Evolutionary conservation across 2,113 vertebrate genomes (phyloP).

Genomic region (Silurus asotus): DNA sequence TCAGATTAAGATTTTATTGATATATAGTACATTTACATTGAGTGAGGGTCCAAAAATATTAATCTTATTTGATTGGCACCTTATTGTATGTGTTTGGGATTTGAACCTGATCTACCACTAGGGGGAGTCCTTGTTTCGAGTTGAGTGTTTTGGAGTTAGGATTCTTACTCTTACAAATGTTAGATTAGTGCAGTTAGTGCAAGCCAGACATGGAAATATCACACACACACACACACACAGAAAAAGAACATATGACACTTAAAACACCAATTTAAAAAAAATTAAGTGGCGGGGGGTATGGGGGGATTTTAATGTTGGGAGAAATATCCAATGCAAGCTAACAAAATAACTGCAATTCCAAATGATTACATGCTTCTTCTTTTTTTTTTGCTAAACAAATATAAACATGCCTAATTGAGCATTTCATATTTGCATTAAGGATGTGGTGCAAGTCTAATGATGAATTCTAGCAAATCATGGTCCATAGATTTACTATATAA

Average conservation of each 20-base stretch:
- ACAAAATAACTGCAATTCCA: not conserved
- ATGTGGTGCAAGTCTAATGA: not conserved
- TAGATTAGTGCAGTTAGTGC: not conserved
- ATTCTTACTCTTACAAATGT: not conserved
- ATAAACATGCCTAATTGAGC: not conserved
- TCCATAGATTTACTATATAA: not conserved
- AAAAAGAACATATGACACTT: not conserved
- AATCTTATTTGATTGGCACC: not conserved
- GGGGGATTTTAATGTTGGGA: not conserved
- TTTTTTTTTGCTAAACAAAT: not conserved
- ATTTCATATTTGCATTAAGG: not conserved
- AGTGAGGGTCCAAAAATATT: not conserved
- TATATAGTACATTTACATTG: not conserved
- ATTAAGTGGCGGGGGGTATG: no score
- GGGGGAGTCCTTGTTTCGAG: not conserved
- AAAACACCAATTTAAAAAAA: not conserved
- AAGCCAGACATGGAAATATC: not conserved
- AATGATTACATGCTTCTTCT: not conserved
- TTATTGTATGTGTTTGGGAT: not conserved
- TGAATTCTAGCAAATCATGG: not conserved
- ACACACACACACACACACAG: not conserved
- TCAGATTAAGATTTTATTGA: not conserved
- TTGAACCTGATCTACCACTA: conserved; percentile 2
- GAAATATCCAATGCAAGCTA: not conserved
- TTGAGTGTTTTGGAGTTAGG: not conserved